phyloP scores from a whole-genome alignment of 2,113 vertebrate species.

The Petroica traversi region DNA sequence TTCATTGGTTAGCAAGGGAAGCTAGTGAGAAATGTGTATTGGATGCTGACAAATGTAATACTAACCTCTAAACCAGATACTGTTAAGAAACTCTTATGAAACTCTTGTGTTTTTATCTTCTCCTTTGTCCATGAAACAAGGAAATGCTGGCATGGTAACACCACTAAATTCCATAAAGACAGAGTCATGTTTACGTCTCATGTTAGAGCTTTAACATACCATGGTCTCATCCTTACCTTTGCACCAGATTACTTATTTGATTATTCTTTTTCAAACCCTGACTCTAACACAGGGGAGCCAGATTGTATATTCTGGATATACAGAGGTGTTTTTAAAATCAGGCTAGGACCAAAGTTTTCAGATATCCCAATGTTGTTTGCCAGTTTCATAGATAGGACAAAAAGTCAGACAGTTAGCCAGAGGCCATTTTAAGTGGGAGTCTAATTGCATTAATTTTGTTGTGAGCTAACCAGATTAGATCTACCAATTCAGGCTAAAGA shows the following conservation, averaged over 20 bases:
- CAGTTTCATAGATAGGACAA: constrained; percentile 1
- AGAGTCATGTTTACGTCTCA: constrained; percentile 3
- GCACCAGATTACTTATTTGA: background rate
- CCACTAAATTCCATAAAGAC: background rate
- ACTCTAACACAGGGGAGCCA: background rate
- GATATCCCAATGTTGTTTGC: background rate
- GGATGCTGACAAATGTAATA: background rate
- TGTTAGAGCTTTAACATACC: background rate
- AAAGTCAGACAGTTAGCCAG: constrained; percentile 51
- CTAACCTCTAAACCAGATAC: constrained; percentile 21
- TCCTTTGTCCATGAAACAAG: background rate
- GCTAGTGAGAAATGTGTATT: background rate
- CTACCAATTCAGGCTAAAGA: constrained; percentile 35
- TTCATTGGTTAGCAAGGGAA: background rate
- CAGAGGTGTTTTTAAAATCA: background rate
- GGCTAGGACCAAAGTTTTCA: background rate
- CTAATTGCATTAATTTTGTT: constrained; percentile 49
- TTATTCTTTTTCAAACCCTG: background rate
- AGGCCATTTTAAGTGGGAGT: constrained; percentile 45
- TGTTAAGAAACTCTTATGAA: constrained; percentile 21
- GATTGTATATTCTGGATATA: background rate
- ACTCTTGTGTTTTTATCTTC: background rate
- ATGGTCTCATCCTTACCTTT: background rate
- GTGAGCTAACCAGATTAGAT: constrained; percentile 45
- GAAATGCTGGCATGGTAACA: background rate